Evolutionary conservation across 2,888 invertebrate genomes (phyloP).

Genomic region (Sphecodes monilicornis): DNA sequence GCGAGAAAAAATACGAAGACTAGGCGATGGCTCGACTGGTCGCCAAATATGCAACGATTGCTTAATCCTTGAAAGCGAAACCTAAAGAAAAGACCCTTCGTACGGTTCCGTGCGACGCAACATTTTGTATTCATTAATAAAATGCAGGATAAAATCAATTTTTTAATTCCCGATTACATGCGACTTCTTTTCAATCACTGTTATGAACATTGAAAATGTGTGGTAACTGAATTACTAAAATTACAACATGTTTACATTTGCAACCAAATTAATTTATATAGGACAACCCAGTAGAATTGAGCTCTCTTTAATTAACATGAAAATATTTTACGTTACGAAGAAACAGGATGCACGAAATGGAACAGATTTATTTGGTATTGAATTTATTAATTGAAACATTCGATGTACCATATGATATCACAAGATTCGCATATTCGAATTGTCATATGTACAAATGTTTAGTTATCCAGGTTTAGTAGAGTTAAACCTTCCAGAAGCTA

Average conservation of each 20-base stretch:
- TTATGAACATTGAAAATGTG: not conserved
- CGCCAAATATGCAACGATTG: no score
- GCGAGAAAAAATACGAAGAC: no score
- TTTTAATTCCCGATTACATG: not conserved
- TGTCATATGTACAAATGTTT: not conserved
- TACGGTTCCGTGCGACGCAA: no score
- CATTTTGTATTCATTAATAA: not conserved
- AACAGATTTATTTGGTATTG: not conserved
- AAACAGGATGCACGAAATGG: not conserved
- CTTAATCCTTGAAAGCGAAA: no score
- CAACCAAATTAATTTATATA: not conserved
- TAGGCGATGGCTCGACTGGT: no score
- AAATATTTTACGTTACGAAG: not conserved
- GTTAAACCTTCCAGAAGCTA: not conserved
- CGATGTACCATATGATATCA: not conserved
- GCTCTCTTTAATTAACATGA: no score
- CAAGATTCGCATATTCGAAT: not conserved
- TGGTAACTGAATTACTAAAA: not conserved
- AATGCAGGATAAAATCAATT: not conserved
- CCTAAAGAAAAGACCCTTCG: no score
- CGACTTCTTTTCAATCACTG: not conserved
- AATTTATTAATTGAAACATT: not conserved
- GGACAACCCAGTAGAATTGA: not conserved
- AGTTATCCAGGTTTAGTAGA: not conserved
- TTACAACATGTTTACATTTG: not conserved